These are phyloP conservation scores for Laticauda colubrina DNA, from an alignment of 2,113 vertebrate species.

Conservation along the genomic window DNA sequence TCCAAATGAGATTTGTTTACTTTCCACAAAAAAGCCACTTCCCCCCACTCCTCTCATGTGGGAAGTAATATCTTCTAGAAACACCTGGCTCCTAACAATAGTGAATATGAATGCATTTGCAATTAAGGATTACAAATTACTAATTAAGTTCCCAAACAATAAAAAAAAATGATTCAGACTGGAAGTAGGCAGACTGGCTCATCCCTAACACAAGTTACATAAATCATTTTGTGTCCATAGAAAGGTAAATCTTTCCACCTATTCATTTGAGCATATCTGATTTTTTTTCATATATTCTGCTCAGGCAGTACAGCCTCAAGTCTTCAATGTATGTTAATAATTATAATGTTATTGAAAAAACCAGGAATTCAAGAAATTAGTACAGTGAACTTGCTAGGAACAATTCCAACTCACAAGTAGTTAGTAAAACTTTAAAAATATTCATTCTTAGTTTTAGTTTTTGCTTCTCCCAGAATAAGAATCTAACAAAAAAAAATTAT, in stretches of 20 bases:
- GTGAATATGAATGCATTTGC: not conserved
- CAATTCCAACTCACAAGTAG: conserved; percentile 35
- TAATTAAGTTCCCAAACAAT: not conserved
- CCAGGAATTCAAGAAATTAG: conserved; percentile 38
- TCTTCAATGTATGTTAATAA: not conserved
- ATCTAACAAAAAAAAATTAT: conserved; percentile 10
- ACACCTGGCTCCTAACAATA: not conserved
- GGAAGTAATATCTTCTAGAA: not conserved
- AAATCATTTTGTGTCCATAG: not conserved
- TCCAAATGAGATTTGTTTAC: not conserved
- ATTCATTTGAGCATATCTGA: not conserved
- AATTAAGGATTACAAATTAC: not conserved
- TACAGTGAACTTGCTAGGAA: conserved; percentile 25
- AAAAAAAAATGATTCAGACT: not conserved
- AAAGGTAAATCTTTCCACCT: not conserved
- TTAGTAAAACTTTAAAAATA: conserved; percentile 14
- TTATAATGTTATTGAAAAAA: conserved; percentile 30
- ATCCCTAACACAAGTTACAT: not conserved
- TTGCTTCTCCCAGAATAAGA: conserved; percentile 16
- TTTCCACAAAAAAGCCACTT: not conserved
- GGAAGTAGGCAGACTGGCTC: not conserved
- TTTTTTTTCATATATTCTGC: not conserved
- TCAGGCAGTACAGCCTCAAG: not conserved
- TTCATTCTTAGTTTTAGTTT: conserved; percentile 33
- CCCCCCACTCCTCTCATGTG: not conserved